phyloP scores from a whole-genome alignment of 2,113 vertebrate species.

The Picathartes gymnocephalus region DNA sequence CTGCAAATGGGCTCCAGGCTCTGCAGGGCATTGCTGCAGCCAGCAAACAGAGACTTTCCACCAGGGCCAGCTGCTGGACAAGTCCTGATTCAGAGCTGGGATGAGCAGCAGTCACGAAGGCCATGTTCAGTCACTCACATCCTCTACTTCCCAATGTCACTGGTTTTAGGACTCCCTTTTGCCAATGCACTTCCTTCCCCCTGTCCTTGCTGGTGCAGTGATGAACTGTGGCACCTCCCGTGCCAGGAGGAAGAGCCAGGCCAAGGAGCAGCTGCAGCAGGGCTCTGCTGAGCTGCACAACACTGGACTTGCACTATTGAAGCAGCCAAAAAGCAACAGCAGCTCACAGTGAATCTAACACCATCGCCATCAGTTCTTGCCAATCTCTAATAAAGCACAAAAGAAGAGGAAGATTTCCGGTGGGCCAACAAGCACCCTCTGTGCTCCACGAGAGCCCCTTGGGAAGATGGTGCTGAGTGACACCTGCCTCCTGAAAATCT shows the following conservation, averaged over 20 bases:
- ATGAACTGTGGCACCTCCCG: not conserved
- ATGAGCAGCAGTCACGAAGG: not conserved
- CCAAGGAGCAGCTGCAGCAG: not conserved
- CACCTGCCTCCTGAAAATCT: not conserved
- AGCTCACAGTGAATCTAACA: conserved; percentile 16
- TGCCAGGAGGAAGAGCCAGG: not conserved
- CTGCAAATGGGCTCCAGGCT: not conserved
- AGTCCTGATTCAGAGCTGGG: not conserved
- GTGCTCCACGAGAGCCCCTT: not conserved
- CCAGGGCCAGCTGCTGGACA: not conserved
- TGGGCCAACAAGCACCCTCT: not conserved
- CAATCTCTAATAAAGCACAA: conserved; percentile 13
- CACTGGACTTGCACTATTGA: not conserved
- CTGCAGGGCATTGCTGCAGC: not conserved
- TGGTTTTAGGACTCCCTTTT: not conserved
- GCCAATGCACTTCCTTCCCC: not conserved
- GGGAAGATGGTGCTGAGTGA: not conserved
- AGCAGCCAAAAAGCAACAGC: not conserved
- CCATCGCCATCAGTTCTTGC: conserved; percentile 24
- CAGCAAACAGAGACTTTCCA: fast-evolving
- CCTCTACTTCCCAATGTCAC: fast-evolving
- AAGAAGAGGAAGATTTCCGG: not conserved
- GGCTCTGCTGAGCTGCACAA: not conserved
- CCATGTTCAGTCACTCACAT: not conserved
- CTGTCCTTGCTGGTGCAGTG: not conserved